These are phyloP conservation scores for Cantharis flavilabris DNA, from an alignment of 2,888 invertebrate species.

Conservation along the genomic window DNA sequence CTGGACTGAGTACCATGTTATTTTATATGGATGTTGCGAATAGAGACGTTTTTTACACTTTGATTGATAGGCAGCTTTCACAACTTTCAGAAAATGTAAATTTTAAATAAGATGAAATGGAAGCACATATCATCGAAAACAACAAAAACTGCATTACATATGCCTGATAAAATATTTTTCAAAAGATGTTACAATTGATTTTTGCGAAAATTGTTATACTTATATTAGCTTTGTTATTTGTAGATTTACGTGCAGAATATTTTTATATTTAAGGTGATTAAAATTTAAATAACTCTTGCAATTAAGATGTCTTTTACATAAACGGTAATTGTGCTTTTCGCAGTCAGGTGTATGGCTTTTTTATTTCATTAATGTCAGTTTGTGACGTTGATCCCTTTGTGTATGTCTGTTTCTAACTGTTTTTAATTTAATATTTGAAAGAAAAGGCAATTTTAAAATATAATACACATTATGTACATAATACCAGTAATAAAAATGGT, in stretches of 20 bases:
- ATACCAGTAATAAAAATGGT: not conserved
- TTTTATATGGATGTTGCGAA: not conserved
- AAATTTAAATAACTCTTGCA: not conserved
- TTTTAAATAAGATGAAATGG: not conserved
- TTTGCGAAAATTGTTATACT: not conserved
- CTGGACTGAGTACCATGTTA: not conserved
- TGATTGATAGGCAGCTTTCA: conserved; percentile 1
- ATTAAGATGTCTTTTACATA: not conserved
- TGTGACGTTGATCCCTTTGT: not conserved
- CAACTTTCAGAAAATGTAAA: not conserved
- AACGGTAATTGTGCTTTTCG: not conserved
- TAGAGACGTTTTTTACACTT: not conserved
- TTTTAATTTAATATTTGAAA: not conserved
- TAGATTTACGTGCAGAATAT: not conserved
- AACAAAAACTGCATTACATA: not conserved
- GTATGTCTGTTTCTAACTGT: not conserved
- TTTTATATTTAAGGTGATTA: not conserved
- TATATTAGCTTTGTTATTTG: not conserved
- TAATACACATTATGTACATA: too few relatives aligned
- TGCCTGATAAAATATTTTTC: not conserved
- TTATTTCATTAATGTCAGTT: not conserved
- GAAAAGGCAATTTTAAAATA: not conserved
- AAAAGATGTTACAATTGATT: not conserved
- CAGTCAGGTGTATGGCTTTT: not conserved
- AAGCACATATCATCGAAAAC: not conserved